Evolutionary conservation across 2,888 invertebrate genomes (phyloP).

Genomic region (Euzetes globulus): DNA sequence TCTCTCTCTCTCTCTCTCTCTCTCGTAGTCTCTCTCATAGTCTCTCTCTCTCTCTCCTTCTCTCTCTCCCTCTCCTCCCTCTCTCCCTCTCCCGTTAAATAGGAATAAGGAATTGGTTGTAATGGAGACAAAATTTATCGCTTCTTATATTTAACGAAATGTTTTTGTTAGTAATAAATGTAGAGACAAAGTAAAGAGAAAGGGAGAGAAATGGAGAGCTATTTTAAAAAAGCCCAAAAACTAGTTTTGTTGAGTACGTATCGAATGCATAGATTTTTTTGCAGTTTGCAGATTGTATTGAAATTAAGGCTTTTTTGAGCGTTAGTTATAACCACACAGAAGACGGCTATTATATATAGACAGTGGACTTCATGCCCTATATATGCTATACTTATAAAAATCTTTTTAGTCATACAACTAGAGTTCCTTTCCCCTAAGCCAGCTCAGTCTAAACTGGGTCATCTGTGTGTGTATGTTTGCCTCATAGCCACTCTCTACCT

Average conservation of each 20-base stretch:
- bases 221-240: neutral
- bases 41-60: slow-evolving; percentile 25
- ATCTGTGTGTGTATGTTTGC: neutral
- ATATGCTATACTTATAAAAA: neutral
- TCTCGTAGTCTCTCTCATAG: slow-evolving; percentile 2
- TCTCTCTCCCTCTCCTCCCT: neutral
- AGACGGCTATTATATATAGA: slow-evolving; percentile 8
- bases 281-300: neutral
- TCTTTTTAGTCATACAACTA: neutral
- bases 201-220: neutral
- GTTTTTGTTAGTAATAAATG: too few relatives aligned
- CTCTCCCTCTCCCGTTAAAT: too few relatives aligned
- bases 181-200: neutral
- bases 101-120: too few relatives aligned
- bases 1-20: neutral
- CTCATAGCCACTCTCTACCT: slow-evolving; percentile 27
- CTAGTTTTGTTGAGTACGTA: neutral
- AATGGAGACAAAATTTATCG: neutral
- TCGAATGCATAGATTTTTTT: too few relatives aligned
- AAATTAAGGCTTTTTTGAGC: neutral
- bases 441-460: slow-evolving; percentile 15
- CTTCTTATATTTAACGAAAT: too few relatives aligned
- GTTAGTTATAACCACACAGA: neutral
- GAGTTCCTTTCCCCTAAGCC: slow-evolving; percentile 27
- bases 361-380: slow-evolving; percentile 22